Conservation (phyloP, 2,888 invertebrate genomes). For the Pachydiplax longipennis region DNA sequence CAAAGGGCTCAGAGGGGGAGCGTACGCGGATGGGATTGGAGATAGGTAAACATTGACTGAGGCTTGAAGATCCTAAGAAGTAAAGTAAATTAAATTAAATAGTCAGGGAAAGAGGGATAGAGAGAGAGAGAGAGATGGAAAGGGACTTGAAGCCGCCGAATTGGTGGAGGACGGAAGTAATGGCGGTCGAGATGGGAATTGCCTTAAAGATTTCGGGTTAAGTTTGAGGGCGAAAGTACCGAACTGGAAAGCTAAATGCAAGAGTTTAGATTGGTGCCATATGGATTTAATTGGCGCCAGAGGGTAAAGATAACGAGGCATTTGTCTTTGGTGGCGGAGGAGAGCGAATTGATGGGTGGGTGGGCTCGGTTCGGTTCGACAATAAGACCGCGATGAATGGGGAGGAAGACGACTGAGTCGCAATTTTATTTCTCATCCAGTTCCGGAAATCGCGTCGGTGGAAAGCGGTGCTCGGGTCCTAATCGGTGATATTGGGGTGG, state of each 20-base stretch:
- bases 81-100: neutral
- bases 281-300: neutral
- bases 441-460: neutral
- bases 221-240: neutral
- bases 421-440: neutral
- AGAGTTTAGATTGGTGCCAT: slow-evolving; percentile 1
- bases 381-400: neutral
- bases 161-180: neutral
- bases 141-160: neutral
- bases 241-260: neutral
- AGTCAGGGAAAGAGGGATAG: neutral
- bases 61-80: neutral
- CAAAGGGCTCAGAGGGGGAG: neutral
- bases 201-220: neutral
- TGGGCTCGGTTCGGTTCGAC: neutral
- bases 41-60: neutral
- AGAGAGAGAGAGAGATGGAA: neutral
- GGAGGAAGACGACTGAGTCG: neutral
- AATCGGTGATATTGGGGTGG: too few relatives aligned
- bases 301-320: neutral
- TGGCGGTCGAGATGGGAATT: neutral
- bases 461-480: too few relatives aligned
- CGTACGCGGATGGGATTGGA: neutral
- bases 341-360: neutral
- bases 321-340: neutral